Evolutionary conservation across 2,888 invertebrate species (phyloP).

Genomic region (Drosophila histrio): DNA sequence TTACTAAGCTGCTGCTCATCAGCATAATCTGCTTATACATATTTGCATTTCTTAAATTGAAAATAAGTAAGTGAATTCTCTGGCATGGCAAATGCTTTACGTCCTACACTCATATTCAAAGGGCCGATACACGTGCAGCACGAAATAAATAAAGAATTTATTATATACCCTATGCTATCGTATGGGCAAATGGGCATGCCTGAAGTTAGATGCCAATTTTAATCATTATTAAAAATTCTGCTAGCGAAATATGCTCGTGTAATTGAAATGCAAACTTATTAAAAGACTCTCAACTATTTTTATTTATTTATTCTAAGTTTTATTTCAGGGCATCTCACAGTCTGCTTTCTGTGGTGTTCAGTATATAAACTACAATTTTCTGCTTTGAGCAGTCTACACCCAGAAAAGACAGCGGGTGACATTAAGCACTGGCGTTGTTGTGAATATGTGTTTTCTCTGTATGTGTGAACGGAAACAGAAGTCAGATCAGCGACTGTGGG

Average conservation of each 20-base stretch:
- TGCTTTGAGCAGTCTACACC: conserved; percentile 44
- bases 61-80: conserved; percentile 27
- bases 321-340: conserved; percentile 8
- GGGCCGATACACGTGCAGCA: conserved; percentile 26
- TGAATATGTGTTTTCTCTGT: conserved; percentile 14
- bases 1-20: conserved; percentile 43
- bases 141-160: not conserved
- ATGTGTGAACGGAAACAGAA: conserved; percentile 51
- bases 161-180: not conserved
- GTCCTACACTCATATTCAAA: conserved; percentile 15
- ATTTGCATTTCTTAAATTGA: conserved; percentile 53
- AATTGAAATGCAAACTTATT: not conserved
- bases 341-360: not conserved
- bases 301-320: not conserved
- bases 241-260: not conserved
- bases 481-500: conserved; percentile 43
- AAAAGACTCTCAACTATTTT: not conserved
- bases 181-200: not conserved
- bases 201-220: not conserved
- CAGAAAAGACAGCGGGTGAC: conserved; percentile 50
- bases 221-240: not conserved
- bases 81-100: conserved; percentile 5
- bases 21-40: conserved; percentile 46
- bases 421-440: conserved; percentile 39
- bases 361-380: conserved; percentile 49